phyloP scores from a whole-genome alignment of 2,113 vertebrate genomes.

The Micronycteris hirsuta region DNA sequence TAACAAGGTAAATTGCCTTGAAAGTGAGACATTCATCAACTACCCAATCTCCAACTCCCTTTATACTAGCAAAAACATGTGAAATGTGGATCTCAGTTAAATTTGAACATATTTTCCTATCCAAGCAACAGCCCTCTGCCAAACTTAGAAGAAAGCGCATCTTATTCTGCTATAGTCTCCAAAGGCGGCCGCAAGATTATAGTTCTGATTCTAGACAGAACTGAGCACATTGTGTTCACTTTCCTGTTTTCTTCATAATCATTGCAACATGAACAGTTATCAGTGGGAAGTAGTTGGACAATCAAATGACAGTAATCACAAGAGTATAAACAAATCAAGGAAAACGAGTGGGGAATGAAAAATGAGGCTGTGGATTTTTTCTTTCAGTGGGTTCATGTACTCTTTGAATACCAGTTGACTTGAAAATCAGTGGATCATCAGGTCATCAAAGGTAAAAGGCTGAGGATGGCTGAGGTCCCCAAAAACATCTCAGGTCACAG shows the following conservation, averaged over 20 bases:
- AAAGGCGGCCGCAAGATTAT: conserved; percentile 77
- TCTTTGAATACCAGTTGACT: neutral
- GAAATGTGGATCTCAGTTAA: conserved; percentile 22
- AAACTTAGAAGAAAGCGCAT: conserved; percentile 71
- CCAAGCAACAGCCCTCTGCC: conserved; percentile 60
- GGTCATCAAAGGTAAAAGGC: neutral
- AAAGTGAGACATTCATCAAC: neutral
- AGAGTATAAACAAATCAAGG: conserved; percentile 68
- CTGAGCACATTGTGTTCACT: conserved; percentile 78
- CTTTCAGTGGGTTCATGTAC: neutral
- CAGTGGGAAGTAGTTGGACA: conserved; percentile 71
- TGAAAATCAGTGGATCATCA: neutral
- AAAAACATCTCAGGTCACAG: neutral
- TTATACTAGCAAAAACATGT: neutral
- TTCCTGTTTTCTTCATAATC: conserved; percentile 71
- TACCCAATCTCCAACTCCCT: neutral
- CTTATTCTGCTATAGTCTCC: conserved; percentile 69
- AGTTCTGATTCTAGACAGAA: conserved; percentile 76
- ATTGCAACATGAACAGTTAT: conserved; percentile 75
- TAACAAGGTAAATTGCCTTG: neutral
- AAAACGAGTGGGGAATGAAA: conserved; percentile 57
- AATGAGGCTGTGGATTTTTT: neutral
- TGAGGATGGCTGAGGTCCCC: neutral
- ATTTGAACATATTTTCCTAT: conserved; percentile 67
- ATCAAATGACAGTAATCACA: conserved; percentile 78